phyloP scores from a whole-genome alignment of 2,797 vertebrate species.

The Mus minutoides region DNA sequence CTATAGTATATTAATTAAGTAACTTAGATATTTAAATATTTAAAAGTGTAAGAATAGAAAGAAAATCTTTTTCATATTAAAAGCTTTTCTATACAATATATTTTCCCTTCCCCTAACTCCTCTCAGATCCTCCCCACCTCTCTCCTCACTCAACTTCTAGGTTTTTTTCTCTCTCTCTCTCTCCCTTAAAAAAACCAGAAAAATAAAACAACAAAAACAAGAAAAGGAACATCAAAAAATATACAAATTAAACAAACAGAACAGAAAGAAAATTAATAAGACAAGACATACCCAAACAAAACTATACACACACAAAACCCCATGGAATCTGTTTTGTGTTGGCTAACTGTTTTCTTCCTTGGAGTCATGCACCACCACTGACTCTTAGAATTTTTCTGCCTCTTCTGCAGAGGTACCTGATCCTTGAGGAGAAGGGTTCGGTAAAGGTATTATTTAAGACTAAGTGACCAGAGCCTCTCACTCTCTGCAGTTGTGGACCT shows the following conservation, averaged over 20 bases:
- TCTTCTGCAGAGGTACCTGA: background rate
- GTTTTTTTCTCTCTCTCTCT: too few relatives aligned
- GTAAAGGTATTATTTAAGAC: background rate
- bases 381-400: background rate
- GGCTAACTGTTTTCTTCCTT: background rate
- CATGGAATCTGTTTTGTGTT: background rate
- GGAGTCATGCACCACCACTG: background rate
- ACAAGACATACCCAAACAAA: background rate
- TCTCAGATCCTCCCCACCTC: background rate
- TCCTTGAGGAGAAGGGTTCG: background rate
- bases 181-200: background rate
- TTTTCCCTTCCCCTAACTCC: background rate
- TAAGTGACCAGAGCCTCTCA: background rate
- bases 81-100: background rate
- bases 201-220: background rate
- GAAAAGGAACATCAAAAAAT: background rate
- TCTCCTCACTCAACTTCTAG: background rate
- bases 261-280: background rate
- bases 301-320: background rate
- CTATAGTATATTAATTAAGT: background rate
- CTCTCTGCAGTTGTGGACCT: background rate
- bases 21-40: constrained; percentile 1
- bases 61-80: background rate
- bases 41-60: background rate
- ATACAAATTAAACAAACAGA: background rate